Percentiles rank a stretch among this genome's conserved stretches.
phyloP scores from a whole-genome alignment of 2,888 invertebrate species.

The Drosophila fungiperda region DNA sequence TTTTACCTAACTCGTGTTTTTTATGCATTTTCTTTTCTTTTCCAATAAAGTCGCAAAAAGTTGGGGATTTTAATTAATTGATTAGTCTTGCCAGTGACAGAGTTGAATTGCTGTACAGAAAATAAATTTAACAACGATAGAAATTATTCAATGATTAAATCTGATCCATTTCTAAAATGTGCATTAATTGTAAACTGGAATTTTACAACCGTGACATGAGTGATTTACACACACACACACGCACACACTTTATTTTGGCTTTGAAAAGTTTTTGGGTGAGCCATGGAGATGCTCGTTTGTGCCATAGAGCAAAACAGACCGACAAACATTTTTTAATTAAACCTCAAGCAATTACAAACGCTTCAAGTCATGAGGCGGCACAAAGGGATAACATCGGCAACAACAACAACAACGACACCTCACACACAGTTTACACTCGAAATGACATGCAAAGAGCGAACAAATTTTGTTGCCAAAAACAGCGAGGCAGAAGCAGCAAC shows the following conservation, averaged over 20 bases:
- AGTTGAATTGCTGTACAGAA: slow-evolving; percentile 42
- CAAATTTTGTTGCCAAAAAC: slow-evolving; percentile 43
- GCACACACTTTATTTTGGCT: slow-evolving; percentile 24
- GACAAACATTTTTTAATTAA: slow-evolving; percentile 76
- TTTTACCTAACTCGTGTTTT: slow-evolving; percentile 1
- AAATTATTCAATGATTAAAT: background rate
- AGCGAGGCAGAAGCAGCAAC: slow-evolving; percentile 21
- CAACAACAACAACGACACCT: slow-evolving; percentile 58
- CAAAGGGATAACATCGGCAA: slow-evolving; percentile 46
- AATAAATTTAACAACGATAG: slow-evolving; percentile 1
- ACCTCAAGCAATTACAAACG: slow-evolving; percentile 76
- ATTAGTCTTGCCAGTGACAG: slow-evolving; percentile 59
- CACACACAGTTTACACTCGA: slow-evolving; percentile 73
- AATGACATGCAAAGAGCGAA: slow-evolving; percentile 67
- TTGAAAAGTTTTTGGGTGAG: slow-evolving; percentile 18
- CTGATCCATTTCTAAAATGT: slow-evolving; percentile 17
- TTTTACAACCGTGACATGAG: slow-evolving; percentile 12
- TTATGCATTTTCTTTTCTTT: slow-evolving; percentile 13
- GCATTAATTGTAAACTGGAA: slow-evolving; percentile 31
- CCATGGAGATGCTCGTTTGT: background rate
- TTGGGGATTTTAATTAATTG: slow-evolving; percentile 59
- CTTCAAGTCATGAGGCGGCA: slow-evolving; percentile 63
- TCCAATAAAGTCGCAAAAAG: slow-evolving; percentile 36
- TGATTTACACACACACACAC: background rate
- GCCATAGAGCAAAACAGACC: slow-evolving; percentile 39